Base-by-base conservation (phyloP, 1,140 invertebrate species). In the Arion vulgaris region DNA sequence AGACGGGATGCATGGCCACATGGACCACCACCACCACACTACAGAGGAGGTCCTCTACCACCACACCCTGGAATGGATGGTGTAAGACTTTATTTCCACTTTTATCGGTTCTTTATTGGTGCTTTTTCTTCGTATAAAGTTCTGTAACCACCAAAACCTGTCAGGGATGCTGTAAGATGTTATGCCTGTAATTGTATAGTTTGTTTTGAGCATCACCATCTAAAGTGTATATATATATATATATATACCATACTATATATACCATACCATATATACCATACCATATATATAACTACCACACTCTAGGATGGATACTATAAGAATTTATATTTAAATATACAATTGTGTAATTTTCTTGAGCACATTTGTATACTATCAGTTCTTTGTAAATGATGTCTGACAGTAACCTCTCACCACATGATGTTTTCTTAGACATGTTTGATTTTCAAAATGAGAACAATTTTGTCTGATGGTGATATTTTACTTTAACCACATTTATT, bases 1-100 rank as follows among this genome's bases (percentile, higher is more conserved):
- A 75, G 86, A 32, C 82, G 90, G 82, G 90, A 91, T 80, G 88
- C 86, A 41, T 91, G 90, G 90, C 85, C 83, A 36, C 89, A 86
- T 72, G 87, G 88, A 68, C 87, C 38, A 34, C 39, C 85, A 32
- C 88, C 88, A 71, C 89, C 88, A 49, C 89, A 89, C 28, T 91
- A 88, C 76, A 84, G 90, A 78, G 87, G 88, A 51, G 84, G 85
- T 49, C 88, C 87, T 49, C 83, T 86, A n/a, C 88, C 86, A 49
- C 88, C 86, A 45, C 88, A 88, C 32, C 88, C 87, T 76, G 87
- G 85, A 36, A 90, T 90, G 88, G 88, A 90, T 86, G 89, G 85
- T 80, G 88, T 89, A 83, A 87, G 88, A 82, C 34, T 34, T 39
- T 15, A 49, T 49, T 57, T 57, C 5, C 53, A 15, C 2, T 57